Percentiles rank a stretch among this genome's conserved stretches.
phyloP scores from a whole-genome alignment of 2,797 vertebrate genomes.

The Sebastes kiyomatsui region DNA sequence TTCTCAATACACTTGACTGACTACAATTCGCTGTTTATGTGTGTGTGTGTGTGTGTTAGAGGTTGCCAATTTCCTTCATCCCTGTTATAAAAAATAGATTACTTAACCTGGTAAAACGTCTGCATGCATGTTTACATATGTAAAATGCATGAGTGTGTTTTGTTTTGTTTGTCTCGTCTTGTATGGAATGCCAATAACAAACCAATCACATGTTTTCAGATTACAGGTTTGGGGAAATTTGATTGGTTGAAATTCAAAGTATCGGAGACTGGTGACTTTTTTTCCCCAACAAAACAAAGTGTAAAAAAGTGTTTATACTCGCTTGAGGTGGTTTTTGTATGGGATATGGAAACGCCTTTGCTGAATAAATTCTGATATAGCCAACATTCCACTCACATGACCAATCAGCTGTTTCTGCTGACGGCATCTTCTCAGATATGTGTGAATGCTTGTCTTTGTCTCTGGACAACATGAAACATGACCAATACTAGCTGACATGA shows the following conservation, averaged over 20 bases:
- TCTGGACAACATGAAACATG: no score
- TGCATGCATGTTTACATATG: not conserved
- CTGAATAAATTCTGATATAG: no score
- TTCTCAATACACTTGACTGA: not conserved
- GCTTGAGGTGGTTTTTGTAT: no score
- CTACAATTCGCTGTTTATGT: not conserved
- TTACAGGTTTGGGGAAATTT: not conserved
- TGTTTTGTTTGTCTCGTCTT: not conserved
- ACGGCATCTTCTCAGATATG: no score
- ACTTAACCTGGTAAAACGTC: not conserved
- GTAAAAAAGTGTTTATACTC: not conserved
- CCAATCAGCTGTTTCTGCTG: no score
- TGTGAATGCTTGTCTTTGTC: no score
- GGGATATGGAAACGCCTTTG: no score
- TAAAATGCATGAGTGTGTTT: not conserved
- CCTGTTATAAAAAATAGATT: not conserved
- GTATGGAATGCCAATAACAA: not conserved
- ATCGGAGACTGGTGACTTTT: rapidly evolving
- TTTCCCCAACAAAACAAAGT: not conserved
- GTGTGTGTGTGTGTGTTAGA: not conserved
- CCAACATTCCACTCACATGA: no score
- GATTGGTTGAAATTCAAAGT: not conserved
- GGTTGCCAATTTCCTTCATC: not conserved
- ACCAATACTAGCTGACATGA: no score
- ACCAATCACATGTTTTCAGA: not conserved